Evolutionary conservation across 2,113 vertebrate genomes (phyloP), one percentile per base, ranked within the genome.

Genomic region (Calidris pugnax): DNA sequence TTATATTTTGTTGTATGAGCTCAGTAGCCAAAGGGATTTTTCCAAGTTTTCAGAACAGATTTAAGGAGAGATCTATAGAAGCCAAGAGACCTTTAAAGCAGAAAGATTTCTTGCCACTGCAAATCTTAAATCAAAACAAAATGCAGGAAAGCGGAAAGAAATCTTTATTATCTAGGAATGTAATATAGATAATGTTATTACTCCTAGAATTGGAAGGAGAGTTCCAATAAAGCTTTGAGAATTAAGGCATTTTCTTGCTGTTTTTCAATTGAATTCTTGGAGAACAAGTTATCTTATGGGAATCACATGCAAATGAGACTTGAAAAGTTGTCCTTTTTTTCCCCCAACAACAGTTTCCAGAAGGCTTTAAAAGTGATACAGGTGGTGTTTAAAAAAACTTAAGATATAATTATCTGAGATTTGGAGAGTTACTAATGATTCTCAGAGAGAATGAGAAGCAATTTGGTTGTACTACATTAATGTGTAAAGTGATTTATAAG

Each of bases 401-500:
- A 45, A 76, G 69, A 14, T 0, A 16, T 6, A 89, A 89, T 95
- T 89, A 79, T 82, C 43, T 1, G 4, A 64, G 48, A 72, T 87
- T 60, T 76, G 66, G 66, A 82, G 81, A 50, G 41, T 32, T 85
- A 12, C 33, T 91, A 89, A 89, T 79, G 74, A 69, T 73, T 68
- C 41, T 53, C 21, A 26, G 63, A 45, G 66, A 89, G 35, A 85
- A 94, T 1, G 14, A 87, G 57, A 47, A 90, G 71, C 30, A 85
- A 85, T 93, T 89, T 83, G 22, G 14, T 82, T 0, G 5, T 66
- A 47, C 28, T 73, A 32, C 48, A 68, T n/a, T 87, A 93, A 94
- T 66, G 74, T 22, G 28, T 27, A 57, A 66, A 80, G 75, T 94
- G 91, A 95, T 96, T 96, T 93, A 77, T 69, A 57, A 83, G 59